phyloP scores from a whole-genome alignment of 1,140 invertebrate genomes.

The Metopolophium dirhodum region DNA sequence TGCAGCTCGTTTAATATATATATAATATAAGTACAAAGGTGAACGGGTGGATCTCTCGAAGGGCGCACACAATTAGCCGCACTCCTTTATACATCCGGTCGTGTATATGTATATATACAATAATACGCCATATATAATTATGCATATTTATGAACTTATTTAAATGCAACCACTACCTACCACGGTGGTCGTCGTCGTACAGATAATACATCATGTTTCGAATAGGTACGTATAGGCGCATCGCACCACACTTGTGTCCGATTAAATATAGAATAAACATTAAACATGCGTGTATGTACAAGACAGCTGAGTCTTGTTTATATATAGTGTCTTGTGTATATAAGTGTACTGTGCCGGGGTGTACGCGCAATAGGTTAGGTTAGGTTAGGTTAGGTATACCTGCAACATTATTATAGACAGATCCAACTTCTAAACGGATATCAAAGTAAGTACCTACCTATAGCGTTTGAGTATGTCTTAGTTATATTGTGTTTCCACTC shows the following conservation, averaged over 20 bases:
- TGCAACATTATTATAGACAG: neutral
- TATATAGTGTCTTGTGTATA: neutral
- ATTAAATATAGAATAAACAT: neutral
- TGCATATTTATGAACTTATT: conserved; percentile 37
- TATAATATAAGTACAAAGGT: neutral
- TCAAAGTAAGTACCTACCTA: neutral
- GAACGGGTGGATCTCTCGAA: neutral
- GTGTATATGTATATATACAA: neutral
- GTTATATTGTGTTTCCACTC: neutral
- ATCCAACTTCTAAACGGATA: neutral
- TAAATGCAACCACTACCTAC: neutral
- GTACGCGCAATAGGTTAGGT: neutral
- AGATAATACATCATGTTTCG: neutral
- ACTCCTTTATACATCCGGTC: conserved; percentile 16
- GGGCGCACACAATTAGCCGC: conserved; percentile 21
- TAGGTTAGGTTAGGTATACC: neutral
- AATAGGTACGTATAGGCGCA: neutral
- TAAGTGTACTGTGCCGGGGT: too few relatives aligned
- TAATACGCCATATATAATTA: neutral
- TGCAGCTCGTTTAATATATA: conserved; percentile 9
- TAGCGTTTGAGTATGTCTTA: neutral
- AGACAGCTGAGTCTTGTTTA: neutral
- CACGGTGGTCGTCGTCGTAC: neutral
- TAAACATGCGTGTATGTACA: neutral
- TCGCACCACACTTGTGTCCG: neutral